Base-by-base conservation (phyloP, 2,888 invertebrate species). In the Platycnemis pennipes region DNA sequence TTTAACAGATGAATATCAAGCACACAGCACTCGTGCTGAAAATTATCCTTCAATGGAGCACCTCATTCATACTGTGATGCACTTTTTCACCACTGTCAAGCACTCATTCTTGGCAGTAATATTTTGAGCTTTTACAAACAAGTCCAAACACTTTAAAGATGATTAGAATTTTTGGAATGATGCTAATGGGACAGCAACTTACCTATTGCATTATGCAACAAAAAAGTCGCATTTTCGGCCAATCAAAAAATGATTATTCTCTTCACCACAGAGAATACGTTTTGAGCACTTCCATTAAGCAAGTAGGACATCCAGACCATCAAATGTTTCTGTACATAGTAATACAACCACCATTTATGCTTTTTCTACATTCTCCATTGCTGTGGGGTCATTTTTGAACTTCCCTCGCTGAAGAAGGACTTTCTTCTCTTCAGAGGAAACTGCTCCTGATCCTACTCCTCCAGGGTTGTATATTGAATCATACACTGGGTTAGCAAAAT, bases 401-500 rank as follows among this genome's bases (percentile, higher is more conserved):
- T 95, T 94, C 22, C 94, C 94, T 88, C 95, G 95, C 94, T 96
- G 96, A 69, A 96, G 95, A 16, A 96, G 95, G 19, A 96, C 96
- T 95, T 96, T 96, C 95, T 96, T 96, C 94, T 96, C 96, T 95
- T 96, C 96, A 3, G 91, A 91, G 8, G 91, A 91, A 2, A 89
- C 49, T 19, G 77, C 94, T 13, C 46, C 89, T 31, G 49, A 31
- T 13, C 95, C 95, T 22, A 95, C 95, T 19, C 95, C 95, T 77
- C 96, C 96, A 94, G 96, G 87, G 49, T 94, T 97, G 96, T 98
- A 98, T 97, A 98, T 98, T 94, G 98, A 98, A 96, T 98, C 98
- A 96, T 99, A 99, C 88, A 98, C 98, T 0, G 98, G 98, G 96
- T 98, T 98, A 42, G 98, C 98, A 97, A 98, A 98, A 96, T 98